Evolutionary conservation across 2,797 vertebrate species (phyloP).

Genomic region (Sebastes iracundus): DNA sequence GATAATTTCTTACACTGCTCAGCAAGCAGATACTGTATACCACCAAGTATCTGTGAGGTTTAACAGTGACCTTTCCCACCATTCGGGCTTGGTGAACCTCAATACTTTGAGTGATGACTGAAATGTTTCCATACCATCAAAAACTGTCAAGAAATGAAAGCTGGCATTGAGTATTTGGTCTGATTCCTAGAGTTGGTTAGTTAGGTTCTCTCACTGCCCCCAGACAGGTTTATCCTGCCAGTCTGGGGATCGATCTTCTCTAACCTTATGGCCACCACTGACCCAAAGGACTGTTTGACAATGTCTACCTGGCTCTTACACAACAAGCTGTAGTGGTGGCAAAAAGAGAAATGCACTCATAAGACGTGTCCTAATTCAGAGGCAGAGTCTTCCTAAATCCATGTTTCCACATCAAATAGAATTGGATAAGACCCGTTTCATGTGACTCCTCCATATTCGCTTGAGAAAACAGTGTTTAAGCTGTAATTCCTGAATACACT

Average conservation of each 20-base stretch:
- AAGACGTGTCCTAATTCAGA: neutral
- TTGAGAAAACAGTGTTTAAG: neutral
- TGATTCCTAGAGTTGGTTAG: neutral
- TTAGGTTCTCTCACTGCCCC: neutral
- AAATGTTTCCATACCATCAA: neutral
- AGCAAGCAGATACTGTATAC: conserved; percentile 6
- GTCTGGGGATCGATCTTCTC: neutral
- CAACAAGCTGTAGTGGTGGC: neutral
- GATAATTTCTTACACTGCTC: conserved; percentile 27
- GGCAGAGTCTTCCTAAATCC: neutral
- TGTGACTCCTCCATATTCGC: neutral
- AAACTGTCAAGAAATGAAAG: neutral
- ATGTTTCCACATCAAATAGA: conserved; percentile 6
- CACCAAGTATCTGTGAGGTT: neutral
- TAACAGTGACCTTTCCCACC: neutral
- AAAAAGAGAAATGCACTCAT: neutral
- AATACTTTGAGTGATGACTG: neutral
- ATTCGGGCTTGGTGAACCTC: neutral
- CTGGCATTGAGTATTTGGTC: neutral
- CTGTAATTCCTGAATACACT: neutral
- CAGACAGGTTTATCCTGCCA: neutral
- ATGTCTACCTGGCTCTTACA: neutral
- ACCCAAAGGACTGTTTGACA: neutral
- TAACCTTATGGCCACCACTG: neutral
- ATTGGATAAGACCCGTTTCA: neutral